phyloP scores from a whole-genome alignment of 2,797 vertebrate species.

The Chelon labrosus region DNA sequence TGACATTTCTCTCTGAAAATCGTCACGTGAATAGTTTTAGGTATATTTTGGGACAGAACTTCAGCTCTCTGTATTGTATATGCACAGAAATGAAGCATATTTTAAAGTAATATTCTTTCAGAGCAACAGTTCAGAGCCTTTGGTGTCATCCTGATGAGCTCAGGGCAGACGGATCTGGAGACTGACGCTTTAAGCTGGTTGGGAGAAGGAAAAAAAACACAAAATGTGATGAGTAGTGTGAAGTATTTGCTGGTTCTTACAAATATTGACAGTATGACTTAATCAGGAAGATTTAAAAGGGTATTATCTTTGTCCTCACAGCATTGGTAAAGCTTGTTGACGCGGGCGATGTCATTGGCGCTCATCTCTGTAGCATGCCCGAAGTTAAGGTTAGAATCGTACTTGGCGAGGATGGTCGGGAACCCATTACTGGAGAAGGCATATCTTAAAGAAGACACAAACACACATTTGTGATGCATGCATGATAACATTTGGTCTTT shows the following conservation, averaged over 20 bases:
- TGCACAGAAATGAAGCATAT: too few relatives aligned
- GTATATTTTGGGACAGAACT: too few relatives aligned
- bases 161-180: not conserved
- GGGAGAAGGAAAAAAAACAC: not conserved
- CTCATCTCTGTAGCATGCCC: not conserved
- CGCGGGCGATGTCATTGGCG: conserved; percentile 31
- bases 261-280: not conserved
- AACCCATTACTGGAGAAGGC: conserved; percentile 50
- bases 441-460: conserved; percentile 14
- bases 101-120: too few relatives aligned
- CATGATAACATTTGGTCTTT: too few relatives aligned
- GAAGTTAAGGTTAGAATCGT: not conserved
- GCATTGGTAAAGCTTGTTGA: conserved; percentile 64
- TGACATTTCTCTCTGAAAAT: too few relatives aligned
- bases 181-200: fast-evolving
- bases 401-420: conserved; percentile 49
- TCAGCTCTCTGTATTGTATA: too few relatives aligned
- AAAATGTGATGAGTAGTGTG: not conserved
- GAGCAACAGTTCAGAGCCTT: too few relatives aligned
- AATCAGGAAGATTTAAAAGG: not conserved
- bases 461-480: not conserved
- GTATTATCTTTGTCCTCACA: conserved; percentile 20
- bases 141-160: not conserved
- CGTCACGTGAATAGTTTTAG: too few relatives aligned
- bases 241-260: not conserved